Evolutionary conservation across 2,113 vertebrate species (phyloP).

Genomic region (Myrmecophaga tridactyla): DNA sequence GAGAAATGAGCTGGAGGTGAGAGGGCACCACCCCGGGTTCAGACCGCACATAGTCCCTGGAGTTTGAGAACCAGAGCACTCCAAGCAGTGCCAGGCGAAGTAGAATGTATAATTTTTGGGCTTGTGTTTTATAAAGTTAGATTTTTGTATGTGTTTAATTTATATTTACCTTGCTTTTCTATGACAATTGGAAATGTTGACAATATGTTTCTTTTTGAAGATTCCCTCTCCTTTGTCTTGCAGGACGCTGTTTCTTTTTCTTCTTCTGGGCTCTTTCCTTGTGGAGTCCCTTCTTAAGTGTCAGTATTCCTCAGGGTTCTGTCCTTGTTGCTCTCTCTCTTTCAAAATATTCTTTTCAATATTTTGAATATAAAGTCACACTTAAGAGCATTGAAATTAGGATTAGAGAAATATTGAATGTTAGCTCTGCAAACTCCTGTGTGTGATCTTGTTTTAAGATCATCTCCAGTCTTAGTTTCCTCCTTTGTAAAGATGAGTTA

Average conservation of each 20-base stretch:
- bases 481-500: constrained; percentile 8
- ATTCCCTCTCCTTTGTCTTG: neutral
- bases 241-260: neutral
- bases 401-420: neutral
- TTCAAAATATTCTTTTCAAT: neutral
- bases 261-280: neutral
- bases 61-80: neutral
- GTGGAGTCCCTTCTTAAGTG: neutral
- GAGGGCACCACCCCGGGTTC: neutral
- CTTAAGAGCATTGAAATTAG: neutral
- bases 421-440: neutral
- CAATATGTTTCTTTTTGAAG: neutral
- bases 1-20: neutral
- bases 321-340: neutral
- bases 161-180: neutral
- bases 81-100: neutral
- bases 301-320: neutral
- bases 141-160: neutral
- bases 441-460: neutral
- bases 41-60: accelerated
- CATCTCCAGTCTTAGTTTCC: neutral
- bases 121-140: neutral
- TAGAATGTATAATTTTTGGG: neutral
- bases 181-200: neutral
- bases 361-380: neutral